Conservation (phyloP, 2,113 vertebrate genomes). For the Colaptes auratus region DNA sequence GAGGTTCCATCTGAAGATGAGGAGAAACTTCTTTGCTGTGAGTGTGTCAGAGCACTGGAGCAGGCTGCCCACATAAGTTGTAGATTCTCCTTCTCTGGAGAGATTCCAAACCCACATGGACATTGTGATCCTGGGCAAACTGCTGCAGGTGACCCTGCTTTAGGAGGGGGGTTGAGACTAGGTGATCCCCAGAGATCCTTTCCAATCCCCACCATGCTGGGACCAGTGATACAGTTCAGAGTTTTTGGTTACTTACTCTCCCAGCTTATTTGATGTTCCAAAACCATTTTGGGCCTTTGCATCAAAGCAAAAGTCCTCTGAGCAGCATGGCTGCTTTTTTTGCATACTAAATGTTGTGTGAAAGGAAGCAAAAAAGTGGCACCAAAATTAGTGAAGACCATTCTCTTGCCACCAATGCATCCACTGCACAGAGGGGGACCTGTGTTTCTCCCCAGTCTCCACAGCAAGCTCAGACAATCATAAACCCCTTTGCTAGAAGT, state of each 20-base stretch:
- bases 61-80: too few species aligned
- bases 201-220: too few species aligned
- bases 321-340: neutral
- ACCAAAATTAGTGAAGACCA: neutral
- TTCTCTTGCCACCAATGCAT: neutral
- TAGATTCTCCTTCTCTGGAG: too few species aligned
- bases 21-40: too few species aligned
- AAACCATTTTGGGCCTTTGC: neutral
- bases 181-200: too few species aligned
- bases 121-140: too few species aligned
- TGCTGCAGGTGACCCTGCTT: too few species aligned
- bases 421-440: neutral
- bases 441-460: neutral
- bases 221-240: too few species aligned
- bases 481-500: neutral
- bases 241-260: neutral
- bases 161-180: too few species aligned
- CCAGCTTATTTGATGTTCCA: neutral
- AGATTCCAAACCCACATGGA: too few species aligned
- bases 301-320: neutral
- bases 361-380: neutral
- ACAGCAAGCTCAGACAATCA: rapidly evolving
- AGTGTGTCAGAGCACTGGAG: too few species aligned
- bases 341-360: neutral
- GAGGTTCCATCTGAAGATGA: too few species aligned